Conservation (phyloP, 2,888 invertebrate genomes). For the Ametastegia equiseti region DNA sequence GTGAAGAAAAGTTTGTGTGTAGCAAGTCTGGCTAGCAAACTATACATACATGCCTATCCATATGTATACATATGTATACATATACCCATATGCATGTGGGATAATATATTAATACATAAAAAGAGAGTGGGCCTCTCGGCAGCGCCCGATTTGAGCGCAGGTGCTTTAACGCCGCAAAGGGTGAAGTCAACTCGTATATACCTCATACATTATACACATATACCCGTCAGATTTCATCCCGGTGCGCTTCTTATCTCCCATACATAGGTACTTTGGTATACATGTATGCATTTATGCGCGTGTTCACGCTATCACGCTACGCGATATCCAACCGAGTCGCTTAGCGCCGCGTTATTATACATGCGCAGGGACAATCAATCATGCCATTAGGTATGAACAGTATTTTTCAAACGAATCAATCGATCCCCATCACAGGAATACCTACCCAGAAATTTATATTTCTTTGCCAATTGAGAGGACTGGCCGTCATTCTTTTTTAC, state of each 20-base stretch:
- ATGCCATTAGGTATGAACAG: no score
- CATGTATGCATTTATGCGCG: no score
- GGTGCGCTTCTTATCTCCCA: not conserved
- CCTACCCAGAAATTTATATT: no score
- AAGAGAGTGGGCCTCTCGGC: conserved; percentile 1
- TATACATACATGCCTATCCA: no score
- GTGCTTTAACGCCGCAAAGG: conserved; percentile 26
- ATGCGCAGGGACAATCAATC: not conserved
- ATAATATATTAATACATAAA: not conserved
- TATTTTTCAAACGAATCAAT: no score
- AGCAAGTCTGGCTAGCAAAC: not conserved
- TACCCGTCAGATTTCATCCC: conserved; percentile 28
- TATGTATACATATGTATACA: not conserved
- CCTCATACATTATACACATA: not conserved
- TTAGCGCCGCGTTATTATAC: not conserved
- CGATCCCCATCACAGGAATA: no score
- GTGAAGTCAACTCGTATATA: conserved; percentile 1
- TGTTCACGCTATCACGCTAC: conserved; percentile 4
- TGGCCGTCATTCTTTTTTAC: no score
- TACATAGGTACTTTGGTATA: no score
- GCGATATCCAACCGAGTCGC: not conserved
- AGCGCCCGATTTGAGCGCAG: conserved; percentile 31
- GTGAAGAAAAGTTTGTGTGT: no score
- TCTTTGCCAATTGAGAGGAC: no score
- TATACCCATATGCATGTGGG: not conserved